Base-by-base conservation (phyloP, 2,888 invertebrate species). In the Stenoptilia bipunctidactyla region DNA sequence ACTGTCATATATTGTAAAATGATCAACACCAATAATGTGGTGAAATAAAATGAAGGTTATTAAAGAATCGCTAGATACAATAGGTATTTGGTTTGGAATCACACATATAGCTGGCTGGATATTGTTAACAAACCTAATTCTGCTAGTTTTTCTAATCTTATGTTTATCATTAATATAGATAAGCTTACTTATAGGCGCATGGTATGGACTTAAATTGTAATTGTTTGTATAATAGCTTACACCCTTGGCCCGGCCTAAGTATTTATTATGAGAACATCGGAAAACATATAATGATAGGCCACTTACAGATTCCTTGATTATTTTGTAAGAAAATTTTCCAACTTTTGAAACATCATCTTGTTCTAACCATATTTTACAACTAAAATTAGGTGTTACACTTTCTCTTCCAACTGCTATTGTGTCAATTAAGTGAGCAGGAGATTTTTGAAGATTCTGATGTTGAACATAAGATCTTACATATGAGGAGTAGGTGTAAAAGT, bases 21-120 rank as follows among this genome's bases (percentile, higher is more conserved):
- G 84, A 50, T 88, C 82, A 1, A 90, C 79, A 1, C 90, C 90
- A 58, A 91, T 80, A 51, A 89, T 71, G 49, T 87, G 85, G 47
- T 92, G 90, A 55, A 87, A 90, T 15, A 88, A 87, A 36, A 91
- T 55, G 54, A 90, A 91, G 54, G 89, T 88, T 39, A 90, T 77
- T 46, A 90, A 86, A 10, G 85, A 70, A 52, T 85, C 83, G 49
- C 85, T 82, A 1, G 82, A 80, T 13, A 87, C 68, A 10, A 83
- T 62, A 1, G 85, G 87, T 37, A 82, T 69, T 54, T 76, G 67
- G 34, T 87, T 85, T 1, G 90, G 89, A 49, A 86, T 76, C 4
- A 91, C 85, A 65, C 91, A 92, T 34, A 89, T 56, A 6, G 88
- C 88, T 14, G 86, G 82, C 44, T 85, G 85, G 50, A 86, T 80